Evolutionary conservation across 2,888 invertebrate genomes (phyloP).

Genomic region (Epinotia demarniana): DNA sequence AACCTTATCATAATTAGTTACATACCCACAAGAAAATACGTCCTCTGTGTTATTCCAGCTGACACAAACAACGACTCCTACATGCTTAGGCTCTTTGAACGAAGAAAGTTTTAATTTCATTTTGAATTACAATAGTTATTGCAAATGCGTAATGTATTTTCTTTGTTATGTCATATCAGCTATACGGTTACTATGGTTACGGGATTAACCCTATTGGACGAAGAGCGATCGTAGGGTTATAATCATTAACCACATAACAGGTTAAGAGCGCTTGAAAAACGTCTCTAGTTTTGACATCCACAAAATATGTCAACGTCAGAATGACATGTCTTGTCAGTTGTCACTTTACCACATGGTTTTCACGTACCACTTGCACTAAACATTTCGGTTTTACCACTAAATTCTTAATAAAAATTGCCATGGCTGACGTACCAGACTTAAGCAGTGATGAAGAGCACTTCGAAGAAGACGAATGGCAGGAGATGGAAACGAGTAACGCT

Average conservation of each 20-base stretch:
- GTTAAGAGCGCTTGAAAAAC: constrained; percentile 12
- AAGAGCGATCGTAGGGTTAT: not conserved
- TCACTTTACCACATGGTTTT: constrained; percentile 54
- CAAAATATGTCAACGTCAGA: constrained; percentile 9
- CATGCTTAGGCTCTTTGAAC: constrained; percentile 90
- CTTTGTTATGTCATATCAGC: constrained; percentile 15
- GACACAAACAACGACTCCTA: constrained; percentile 93
- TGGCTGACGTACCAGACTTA: constrained; percentile 80
- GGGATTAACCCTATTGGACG: not conserved
- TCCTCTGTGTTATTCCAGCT: constrained; percentile 98
- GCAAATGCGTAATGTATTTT: not conserved
- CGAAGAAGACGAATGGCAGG: constrained; percentile 81
- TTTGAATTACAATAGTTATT: constrained; percentile 25
- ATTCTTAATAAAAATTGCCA: constrained; percentile 50
- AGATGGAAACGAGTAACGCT: constrained; percentile 75
- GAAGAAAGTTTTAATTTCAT: constrained; percentile 94
- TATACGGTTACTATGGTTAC: constrained; percentile 20
- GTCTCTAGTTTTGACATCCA: constrained; percentile 10
- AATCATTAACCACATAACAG: not conserved
- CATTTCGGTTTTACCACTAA: constrained; percentile 21
- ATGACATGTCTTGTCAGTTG: not conserved
- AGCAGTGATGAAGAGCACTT: constrained; percentile 81
- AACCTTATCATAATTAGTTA: constrained; percentile 38
- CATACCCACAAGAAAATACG: constrained; percentile 94
- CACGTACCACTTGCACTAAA: constrained; percentile 6